These are phyloP conservation scores for Dromiciops gliroides DNA, from an alignment of 2,113 vertebrate genomes.

Conservation along the genomic window DNA sequence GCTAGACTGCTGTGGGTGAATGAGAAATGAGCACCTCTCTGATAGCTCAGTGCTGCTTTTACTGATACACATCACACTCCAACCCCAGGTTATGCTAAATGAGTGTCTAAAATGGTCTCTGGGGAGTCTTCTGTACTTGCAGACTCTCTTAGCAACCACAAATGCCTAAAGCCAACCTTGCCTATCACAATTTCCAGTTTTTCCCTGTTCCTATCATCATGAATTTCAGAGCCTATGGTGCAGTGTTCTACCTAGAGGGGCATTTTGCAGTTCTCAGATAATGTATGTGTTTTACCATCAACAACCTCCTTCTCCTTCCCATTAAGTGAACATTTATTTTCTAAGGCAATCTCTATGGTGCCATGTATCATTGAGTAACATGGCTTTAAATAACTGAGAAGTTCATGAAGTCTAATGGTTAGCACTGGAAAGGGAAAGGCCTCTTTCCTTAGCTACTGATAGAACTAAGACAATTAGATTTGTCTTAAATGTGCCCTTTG, in stretches of 20 bases:
- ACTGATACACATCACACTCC: constrained; percentile 50
- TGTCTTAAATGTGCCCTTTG: background rate
- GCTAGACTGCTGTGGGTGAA: constrained; percentile 25
- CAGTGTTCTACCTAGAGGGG: constrained; percentile 56
- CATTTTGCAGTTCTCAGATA: constrained; percentile 72
- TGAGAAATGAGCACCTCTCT: constrained; percentile 53
- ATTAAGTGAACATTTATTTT: constrained; percentile 52
- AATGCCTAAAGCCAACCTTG: constrained; percentile 63
- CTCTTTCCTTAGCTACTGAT: constrained; percentile 26
- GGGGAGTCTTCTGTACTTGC: constrained; percentile 11
- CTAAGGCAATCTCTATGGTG: constrained; percentile 56
- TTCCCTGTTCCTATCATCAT: constrained; percentile 45
- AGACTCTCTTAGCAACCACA: constrained; percentile 67
- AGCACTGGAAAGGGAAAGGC: constrained; percentile 35
- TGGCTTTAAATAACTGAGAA: constrained; percentile 38
- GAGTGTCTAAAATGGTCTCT: constrained; percentile 68
- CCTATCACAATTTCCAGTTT: constrained; percentile 62
- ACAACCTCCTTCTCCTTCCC: constrained; percentile 15
- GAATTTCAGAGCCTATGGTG: background rate
- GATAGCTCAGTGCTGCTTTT: constrained; percentile 44
- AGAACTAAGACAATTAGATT: constrained; percentile 50
- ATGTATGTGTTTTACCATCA: constrained; percentile 33
- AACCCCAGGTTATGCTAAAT: constrained; percentile 67
- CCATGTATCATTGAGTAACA: constrained; percentile 29
- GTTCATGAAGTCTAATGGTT: constrained; percentile 36